Conservation (phyloP, 2,797 vertebrate genomes). For the Bryconaethiops microstoma region DNA sequence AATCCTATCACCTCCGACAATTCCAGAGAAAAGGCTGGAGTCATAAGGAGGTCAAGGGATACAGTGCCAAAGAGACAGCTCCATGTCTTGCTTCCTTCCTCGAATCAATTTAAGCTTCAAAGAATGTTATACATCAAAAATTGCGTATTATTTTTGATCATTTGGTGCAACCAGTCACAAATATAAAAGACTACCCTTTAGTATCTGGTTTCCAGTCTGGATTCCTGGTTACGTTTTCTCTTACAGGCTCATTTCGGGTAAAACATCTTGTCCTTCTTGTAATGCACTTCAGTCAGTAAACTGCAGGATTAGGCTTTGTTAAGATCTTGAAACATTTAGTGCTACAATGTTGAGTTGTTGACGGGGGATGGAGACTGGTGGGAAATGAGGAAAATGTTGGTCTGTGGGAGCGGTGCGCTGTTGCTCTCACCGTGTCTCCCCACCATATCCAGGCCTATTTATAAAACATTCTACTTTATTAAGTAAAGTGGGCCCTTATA, state of each 20-base stretch:
- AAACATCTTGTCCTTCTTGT: background rate
- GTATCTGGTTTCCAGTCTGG: background rate
- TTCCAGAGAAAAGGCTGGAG: constrained; percentile 34
- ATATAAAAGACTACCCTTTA: background rate
- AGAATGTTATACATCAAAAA: too few relatives aligned
- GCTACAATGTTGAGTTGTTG: too few relatives aligned
- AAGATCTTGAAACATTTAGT: too few relatives aligned
- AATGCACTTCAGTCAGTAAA: background rate
- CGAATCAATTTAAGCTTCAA: background rate
- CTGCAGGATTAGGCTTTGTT: background rate
- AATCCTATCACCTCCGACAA: constrained; percentile 52
- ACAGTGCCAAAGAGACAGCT: constrained; percentile 28
- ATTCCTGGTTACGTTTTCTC: background rate
- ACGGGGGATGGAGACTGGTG: too few relatives aligned
- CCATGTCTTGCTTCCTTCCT: constrained; percentile 4
- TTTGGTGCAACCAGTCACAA: background rate
- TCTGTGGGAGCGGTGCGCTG: too few relatives aligned
- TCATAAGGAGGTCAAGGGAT: constrained; percentile 45
- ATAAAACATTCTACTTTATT: too few relatives aligned
- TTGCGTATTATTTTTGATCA: background rate
- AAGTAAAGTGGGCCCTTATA: too few relatives aligned
- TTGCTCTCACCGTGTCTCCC: too few relatives aligned
- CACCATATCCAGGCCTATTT: too few relatives aligned
- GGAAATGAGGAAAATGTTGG: too few relatives aligned
- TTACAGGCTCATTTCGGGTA: background rate